Conservation (phyloP, 2,797 vertebrate genomes). For the Scolopax bukidnonensis region DNA sequence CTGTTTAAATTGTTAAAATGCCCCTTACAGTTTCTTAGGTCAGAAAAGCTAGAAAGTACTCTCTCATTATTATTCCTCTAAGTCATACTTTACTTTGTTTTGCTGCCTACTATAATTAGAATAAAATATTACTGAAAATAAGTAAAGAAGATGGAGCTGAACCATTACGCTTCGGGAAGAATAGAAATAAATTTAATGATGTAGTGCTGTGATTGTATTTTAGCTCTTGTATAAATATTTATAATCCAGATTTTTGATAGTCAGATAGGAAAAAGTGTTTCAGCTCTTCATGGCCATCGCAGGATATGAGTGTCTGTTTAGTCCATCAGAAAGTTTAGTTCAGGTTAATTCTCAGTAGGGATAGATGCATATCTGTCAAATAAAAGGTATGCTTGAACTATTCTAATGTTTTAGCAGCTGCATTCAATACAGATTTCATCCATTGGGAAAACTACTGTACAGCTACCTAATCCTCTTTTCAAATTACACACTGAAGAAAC, state of each 20-base stretch:
- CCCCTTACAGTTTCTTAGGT: background rate
- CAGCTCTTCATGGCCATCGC: slow-evolving; percentile 35
- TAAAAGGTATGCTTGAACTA: slow-evolving; percentile 70
- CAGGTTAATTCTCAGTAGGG: slow-evolving; percentile 63
- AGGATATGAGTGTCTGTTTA: slow-evolving; percentile 71
- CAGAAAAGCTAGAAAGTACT: background rate
- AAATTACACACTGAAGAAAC: slow-evolving; percentile 37
- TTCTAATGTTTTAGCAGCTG: slow-evolving; percentile 77
- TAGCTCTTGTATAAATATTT: slow-evolving; percentile 1
- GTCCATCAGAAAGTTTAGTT: slow-evolving; percentile 69
- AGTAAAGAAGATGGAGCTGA: background rate
- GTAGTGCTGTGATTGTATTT: background rate
- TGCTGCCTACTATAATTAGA: background rate
- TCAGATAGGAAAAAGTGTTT: background rate
- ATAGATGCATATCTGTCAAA: slow-evolving; percentile 81
- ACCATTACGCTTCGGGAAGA: background rate
- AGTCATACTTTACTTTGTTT: background rate
- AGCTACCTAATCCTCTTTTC: slow-evolving; percentile 69
- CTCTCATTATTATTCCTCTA: background rate
- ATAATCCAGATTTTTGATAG: background rate
- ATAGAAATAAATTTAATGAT: background rate
- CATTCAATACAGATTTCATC: slow-evolving; percentile 66
- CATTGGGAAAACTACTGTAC: slow-evolving; percentile 79
- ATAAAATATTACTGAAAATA: background rate
- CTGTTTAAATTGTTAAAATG: background rate